A percentile compares a stretch with the other conserved stretches of the same genome.
Conservation (phyloP, 2,113 vertebrate species). For the Lophotis ruficrista region DNA sequence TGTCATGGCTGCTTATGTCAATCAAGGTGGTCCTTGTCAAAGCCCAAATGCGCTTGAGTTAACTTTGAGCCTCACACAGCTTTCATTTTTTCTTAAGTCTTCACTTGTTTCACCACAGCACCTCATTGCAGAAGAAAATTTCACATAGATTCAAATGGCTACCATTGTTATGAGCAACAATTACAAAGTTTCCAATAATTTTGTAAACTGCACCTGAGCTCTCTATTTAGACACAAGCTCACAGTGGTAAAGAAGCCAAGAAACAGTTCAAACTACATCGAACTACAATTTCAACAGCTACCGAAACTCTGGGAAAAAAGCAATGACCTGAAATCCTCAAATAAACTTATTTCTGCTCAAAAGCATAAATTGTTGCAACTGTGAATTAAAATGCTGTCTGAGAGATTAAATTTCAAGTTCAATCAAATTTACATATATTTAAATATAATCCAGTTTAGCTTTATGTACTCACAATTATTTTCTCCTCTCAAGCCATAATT, state of each 20-base stretch:
- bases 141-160: not conserved
- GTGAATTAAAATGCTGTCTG: slow-evolving; percentile 1
- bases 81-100: not conserved
- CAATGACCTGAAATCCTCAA: not conserved
- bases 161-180: not conserved
- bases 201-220: not conserved
- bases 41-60: not conserved
- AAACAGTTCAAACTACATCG: not conserved
- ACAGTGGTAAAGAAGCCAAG: not conserved
- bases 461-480: slow-evolving; percentile 1
- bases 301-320: not conserved
- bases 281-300: not conserved
- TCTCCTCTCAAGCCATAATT: not conserved
- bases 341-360: slow-evolving; percentile 19
- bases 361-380: not conserved
- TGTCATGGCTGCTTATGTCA: not conserved
- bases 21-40: not conserved
- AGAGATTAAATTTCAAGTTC: slow-evolving; percentile 4
- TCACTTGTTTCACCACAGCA: not conserved
- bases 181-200: not conserved
- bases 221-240: not conserved
- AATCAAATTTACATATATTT: slow-evolving; percentile 22
- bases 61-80: not conserved
- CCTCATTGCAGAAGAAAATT: not conserved
- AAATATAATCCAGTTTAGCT: slow-evolving; percentile 21